Base-by-base conservation (phyloP, 2,113 vertebrate genomes). In the Stigmatopora nigra region DNA sequence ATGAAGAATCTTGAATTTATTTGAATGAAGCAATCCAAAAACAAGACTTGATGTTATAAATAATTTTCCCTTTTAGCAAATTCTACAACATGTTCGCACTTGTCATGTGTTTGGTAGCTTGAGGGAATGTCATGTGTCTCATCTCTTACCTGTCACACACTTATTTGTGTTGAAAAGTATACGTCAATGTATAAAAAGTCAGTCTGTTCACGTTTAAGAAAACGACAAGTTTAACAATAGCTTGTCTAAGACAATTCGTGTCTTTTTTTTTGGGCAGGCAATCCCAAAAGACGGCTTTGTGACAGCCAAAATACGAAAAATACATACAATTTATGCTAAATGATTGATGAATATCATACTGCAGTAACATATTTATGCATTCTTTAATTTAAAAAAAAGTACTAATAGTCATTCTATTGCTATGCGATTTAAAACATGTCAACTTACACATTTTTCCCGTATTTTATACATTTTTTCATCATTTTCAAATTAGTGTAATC, bases 111-210 rank as follows among this genome's bases (percentile, higher is more conserved):
- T 3, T n/a, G n/a, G n/a, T 47, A 64, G 38, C 77, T 76, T 61
- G 59, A 64, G 62, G 73, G 69, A 63, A 69, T 9, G 49, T 68
- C 65, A 77, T 69, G 64, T 53, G 59, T 64, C 68, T 71, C 66
- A 68, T 73, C 68, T 67, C 58, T 61, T 65, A 75, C 67, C 75
- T 57, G 73, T 82, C 16, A 45, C 72, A 58, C 65, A 16, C 51
- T 31, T 41, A 41, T 41, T 8, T 41, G 38, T 8, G 9, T 41
- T 41, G 8, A 7, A 38, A 10, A 7, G 1, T 7, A 4, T 41
- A 41, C 38, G 8, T 41, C 6, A 1, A 41, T 41, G 38, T 41
- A 10, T 41, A 22, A 22, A 5, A 22, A 53, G 13, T 4, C 10
- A 19, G 7, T 20, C 51, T 20, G 20, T 53, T 20, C 4, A 22